Percentiles rank a stretch among this genome's conserved stretches.
These are phyloP conservation scores for Exephanes ischioxanthus DNA, from an alignment of 2,888 invertebrate genomes.

Conservation along the genomic window DNA sequence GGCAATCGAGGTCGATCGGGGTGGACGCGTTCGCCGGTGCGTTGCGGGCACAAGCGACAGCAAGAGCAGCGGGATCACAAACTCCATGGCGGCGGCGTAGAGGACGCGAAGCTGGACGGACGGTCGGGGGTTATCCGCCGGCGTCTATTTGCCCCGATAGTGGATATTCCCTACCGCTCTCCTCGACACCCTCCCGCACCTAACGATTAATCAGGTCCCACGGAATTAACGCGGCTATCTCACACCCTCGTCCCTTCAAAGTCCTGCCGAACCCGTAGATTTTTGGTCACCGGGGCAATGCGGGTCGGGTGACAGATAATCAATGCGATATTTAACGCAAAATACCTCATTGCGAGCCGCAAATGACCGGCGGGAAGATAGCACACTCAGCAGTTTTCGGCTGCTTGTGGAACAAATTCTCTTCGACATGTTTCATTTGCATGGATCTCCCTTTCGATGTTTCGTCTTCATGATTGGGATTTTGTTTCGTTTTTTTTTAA, in stretches of 20 bases:
- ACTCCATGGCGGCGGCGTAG: slow-evolving; percentile 5
- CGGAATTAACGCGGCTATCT: slow-evolving; percentile 82
- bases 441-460: no score
- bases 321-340: background rate
- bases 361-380: background rate
- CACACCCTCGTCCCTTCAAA: slow-evolving; percentile 62
- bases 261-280: background rate
- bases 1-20: slow-evolving; percentile 81
- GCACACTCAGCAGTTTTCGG: background rate
- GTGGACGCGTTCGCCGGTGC: slow-evolving; percentile 64
- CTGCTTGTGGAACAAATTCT: no score
- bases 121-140: slow-evolving; percentile 81
- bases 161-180: slow-evolving; percentile 64
- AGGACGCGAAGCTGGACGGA: slow-evolving; percentile 71
- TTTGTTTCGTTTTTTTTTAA: no score
- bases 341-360: background rate
- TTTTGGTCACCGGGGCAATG: background rate
- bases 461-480: no score
- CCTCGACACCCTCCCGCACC: slow-evolving; percentile 62
- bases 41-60: slow-evolving; percentile 61
- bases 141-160: slow-evolving; percentile 82
- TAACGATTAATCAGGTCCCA: slow-evolving; percentile 84
- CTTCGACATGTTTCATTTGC: no score
- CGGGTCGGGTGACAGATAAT: background rate
- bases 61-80: slow-evolving; percentile 34